Evolutionary conservation across 2,797 vertebrate species (phyloP).

Genomic region (Limnodromus scolopaceus): DNA sequence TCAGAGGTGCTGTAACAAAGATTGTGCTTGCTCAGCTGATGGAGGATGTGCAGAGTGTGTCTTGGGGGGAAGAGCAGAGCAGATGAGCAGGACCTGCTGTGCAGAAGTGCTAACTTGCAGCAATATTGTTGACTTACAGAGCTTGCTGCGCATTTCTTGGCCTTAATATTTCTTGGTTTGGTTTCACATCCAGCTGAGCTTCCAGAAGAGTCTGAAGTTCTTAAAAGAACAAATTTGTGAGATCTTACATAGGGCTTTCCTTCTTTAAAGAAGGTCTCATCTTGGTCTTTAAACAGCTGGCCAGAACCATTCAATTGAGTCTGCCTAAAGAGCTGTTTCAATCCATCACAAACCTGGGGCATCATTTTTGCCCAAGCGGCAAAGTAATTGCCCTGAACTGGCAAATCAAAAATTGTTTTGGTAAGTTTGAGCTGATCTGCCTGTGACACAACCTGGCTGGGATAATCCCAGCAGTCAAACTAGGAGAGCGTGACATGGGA

Average conservation of each 20-base stretch:
- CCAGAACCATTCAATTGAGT: not conserved
- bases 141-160: fast-evolving
- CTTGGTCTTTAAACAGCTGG: not conserved
- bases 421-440: not conserved
- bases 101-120: not conserved
- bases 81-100: not conserved
- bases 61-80: not conserved
- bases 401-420: not conserved
- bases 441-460: not conserved
- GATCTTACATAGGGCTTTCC: fast-evolving
- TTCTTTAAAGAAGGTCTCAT: not conserved
- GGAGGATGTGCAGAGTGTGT: too few relatives aligned
- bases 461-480: not conserved
- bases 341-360: not conserved
- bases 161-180: not conserved
- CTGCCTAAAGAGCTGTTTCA: not conserved
- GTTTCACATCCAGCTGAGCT: not conserved
- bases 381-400: not conserved
- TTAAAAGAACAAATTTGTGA: not conserved
- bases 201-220: not conserved
- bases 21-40: not conserved
- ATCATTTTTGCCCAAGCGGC: fast-evolving
- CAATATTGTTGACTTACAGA: not conserved
- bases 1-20: not conserved
- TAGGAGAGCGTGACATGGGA: not conserved